Evolutionary conservation across 2,797 vertebrate genomes (phyloP), one percentile per base, ranked within the genome.

Genomic region (Loriculus beryllinus): DNA sequence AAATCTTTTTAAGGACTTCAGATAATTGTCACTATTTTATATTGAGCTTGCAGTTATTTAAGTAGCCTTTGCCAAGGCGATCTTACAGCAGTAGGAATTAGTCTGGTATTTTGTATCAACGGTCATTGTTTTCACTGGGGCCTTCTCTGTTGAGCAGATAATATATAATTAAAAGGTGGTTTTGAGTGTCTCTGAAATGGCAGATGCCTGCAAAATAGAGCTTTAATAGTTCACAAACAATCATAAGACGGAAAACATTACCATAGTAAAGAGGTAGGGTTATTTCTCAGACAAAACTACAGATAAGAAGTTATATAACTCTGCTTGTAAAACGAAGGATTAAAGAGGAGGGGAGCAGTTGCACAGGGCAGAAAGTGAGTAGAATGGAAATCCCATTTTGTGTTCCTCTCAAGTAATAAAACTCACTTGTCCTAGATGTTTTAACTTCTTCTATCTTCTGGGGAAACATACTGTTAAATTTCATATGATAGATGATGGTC

Each of bases 261-360:
- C 33, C 33, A 6, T 62, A 29, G 8, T 76, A 22, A 56, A 71
- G 59, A 6, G 4, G 37, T 62, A 28, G 31, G 14, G 26, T 62
- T 85, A 16, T 81, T 85, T 77, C 43, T 81, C 37, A 81, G 65
- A 14, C 52, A 63, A 25, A 83, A 77, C 12, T 56, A 10, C 16
- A 60, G 25, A 10, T 37, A 62, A 19, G n/a, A 84, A 56, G 40
- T 56, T 79, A 6, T 59, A 4, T 75, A 39, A 57, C 35, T 59
- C 39, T 31, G 29, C 39, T 68, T 59, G n/a, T 37, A 83, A 75
- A 82, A 59, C 40, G 29, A 60, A 11, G 33, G 5, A 49, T 35
- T 40, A 42, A 37, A 48, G 14, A 3, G 7, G 7, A 4, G 6
- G 23, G 31, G 16, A 54, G 22, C 2, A 2, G 35, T 1, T 1